These are phyloP conservation scores for Acanthococcus lagerstroemiae DNA, from an alignment of 2,888 invertebrate genomes.

Conservation along the genomic window DNA sequence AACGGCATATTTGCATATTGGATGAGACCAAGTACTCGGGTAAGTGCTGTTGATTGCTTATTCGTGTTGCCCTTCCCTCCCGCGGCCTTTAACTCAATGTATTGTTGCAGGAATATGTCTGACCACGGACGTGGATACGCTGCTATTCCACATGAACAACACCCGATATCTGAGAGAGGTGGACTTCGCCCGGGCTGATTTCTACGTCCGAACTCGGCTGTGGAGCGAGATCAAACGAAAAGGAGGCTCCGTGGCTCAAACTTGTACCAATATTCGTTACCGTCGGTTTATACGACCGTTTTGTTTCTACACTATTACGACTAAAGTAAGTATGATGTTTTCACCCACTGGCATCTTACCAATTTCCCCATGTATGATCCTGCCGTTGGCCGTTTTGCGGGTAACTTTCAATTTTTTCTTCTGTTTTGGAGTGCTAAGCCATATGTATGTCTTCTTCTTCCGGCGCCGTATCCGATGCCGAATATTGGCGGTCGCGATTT, in stretches of 20 bases:
- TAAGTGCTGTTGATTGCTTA: not conserved
- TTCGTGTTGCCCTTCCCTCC: too few relatives aligned
- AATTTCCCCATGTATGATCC: too few relatives aligned
- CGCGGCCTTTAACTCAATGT: too few relatives aligned
- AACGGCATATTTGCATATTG: constrained; percentile 53
- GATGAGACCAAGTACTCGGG: constrained; percentile 50
- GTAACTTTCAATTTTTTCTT: too few relatives aligned
- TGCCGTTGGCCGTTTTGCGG: too few relatives aligned
- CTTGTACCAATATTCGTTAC: constrained; percentile 71
- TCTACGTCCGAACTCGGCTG: constrained; percentile 67
- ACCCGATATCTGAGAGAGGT: constrained; percentile 75
- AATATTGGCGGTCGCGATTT: too few relatives aligned
- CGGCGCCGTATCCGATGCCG: too few relatives aligned
- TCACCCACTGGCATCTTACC: too few relatives aligned
- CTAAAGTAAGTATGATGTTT: constrained; percentile 59
- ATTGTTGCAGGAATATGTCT: constrained; percentile 80
- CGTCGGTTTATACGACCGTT: constrained; percentile 67
- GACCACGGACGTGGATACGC: constrained; percentile 75
- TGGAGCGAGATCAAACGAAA: constrained; percentile 61
- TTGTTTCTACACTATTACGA: constrained; percentile 60
- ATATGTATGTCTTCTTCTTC: too few relatives aligned
- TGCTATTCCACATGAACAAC: constrained; percentile 86
- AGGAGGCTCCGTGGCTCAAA: constrained; percentile 66
- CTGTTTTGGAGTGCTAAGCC: too few relatives aligned
- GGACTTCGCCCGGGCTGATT: constrained; percentile 79